Evolutionary conservation across 1,140 invertebrate species (phyloP).

Genomic region (Drosophila navojoa): DNA sequence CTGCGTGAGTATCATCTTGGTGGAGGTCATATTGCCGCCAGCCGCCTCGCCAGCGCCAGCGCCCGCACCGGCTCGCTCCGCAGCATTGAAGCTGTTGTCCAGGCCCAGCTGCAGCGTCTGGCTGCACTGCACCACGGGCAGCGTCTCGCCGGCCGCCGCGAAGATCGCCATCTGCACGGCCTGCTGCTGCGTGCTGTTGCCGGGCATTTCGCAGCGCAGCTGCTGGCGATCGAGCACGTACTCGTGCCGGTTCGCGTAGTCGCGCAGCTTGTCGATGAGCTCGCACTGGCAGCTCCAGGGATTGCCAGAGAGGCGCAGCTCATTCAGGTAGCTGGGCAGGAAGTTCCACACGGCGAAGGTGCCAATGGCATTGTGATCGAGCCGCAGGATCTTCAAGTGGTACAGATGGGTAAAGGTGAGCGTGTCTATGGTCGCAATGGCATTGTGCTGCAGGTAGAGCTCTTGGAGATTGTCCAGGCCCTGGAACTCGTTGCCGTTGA

Average conservation of each 20-base stretch:
- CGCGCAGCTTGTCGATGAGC: constrained; percentile 90
- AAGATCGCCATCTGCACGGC: constrained; percentile 81
- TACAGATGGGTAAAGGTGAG: constrained; percentile 90
- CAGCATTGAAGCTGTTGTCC: constrained; percentile 64
- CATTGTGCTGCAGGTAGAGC: constrained; percentile 93
- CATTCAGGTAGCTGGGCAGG: constrained; percentile 87
- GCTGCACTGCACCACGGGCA: constrained; percentile 71
- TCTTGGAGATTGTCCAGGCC: constrained; percentile 90
- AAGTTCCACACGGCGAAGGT: constrained; percentile 90
- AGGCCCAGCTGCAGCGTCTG: constrained; percentile 58
- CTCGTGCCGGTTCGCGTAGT: constrained; percentile 89
- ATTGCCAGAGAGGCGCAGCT: constrained; percentile 90
- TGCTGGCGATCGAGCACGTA: constrained; percentile 87
- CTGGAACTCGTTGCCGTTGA: constrained; percentile 93
- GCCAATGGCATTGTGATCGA: constrained; percentile 91
- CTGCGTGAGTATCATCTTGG: constrained; percentile 79
- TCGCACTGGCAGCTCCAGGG: constrained; percentile 95
- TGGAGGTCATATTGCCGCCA: constrained; percentile 72
- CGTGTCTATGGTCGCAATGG: constrained; percentile 90
- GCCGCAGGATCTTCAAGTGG: constrained; percentile 88
- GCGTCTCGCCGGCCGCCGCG: constrained; percentile 32
- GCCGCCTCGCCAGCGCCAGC: constrained; percentile 2
- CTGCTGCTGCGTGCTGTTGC: constrained; percentile 84
- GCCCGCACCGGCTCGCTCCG: constrained; percentile 50
- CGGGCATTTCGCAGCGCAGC: constrained; percentile 78